Base-by-base conservation (phyloP, 1,140 invertebrate genomes). In the Ceratina calcarata region DNA sequence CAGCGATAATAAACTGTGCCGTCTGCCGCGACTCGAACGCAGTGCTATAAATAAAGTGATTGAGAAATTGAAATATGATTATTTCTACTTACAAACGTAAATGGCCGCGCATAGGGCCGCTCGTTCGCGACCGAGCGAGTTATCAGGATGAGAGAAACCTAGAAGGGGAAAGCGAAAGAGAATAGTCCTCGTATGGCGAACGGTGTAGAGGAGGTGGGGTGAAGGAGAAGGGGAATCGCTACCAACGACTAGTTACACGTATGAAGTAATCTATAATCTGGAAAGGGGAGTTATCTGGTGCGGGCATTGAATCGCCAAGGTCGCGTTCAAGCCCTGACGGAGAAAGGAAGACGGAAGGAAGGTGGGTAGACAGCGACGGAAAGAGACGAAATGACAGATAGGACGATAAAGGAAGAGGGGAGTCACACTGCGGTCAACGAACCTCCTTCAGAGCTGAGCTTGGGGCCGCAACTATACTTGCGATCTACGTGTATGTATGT, bases 291-390 rank as follows among this genome's bases (percentile, higher is more conserved):
- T 91, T 91, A 93, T 93, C 90, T 91, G 87, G 90, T 91, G 91
- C 91, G 91, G 90, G 88, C 90, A 92, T 91, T 91, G 90, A 92
- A 92, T 92, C 87, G 90, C 90, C 91, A 93, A 93, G 91, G 91
- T 89, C 91, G 89, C 87, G 83, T 87, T 88, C 87, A 86, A 91
- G 88, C 73, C 87, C 71, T 84, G 81, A 78, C 82, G 73, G 65
- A 45, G 80, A 73, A 76, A 86, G 70, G 64, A 67, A 71, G 80
- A 72, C 60, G 61, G 73, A 78, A 60, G 67, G 76, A 57, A 64
- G 76, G 68, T 20, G 13, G 69, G 32, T 13, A 64, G 76, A 78
- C 62, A n/a, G 24, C 62, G 49, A 70, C 32, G 60, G 64, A 80
- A 65, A 22, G 72, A 60, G 78, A 80, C 51, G 55, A 57, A 72